A percentile compares a stretch with the other conserved stretches of the same genome.
phyloP scores from a whole-genome alignment of 2,797 vertebrate species.

The Naso thynnoides region DNA sequence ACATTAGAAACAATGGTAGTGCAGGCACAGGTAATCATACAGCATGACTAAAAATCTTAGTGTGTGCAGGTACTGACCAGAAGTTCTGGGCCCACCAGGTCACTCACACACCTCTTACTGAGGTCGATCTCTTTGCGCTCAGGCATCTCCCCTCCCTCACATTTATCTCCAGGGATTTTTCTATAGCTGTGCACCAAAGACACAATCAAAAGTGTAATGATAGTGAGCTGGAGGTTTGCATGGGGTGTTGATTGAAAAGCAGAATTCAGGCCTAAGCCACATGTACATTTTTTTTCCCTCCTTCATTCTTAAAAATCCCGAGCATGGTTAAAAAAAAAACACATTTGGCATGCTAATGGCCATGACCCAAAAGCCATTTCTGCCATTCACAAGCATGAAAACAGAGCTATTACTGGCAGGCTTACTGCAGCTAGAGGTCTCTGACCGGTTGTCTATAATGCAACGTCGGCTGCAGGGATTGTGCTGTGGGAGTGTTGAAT shows the following conservation, averaged over 20 bases:
- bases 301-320: too few species aligned
- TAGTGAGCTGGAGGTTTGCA: neutral
- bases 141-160: slow-evolving; percentile 87
- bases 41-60: neutral
- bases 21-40: neutral
- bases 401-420: too few species aligned
- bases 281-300: too few species aligned
- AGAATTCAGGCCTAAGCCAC: too few species aligned
- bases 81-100: slow-evolving; percentile 81
- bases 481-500: too few species aligned
- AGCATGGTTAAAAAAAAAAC: too few species aligned
- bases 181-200: slow-evolving; percentile 86
- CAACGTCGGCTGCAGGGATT: too few species aligned
- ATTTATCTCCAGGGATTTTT: slow-evolving; percentile 96
- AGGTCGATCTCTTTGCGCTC: slow-evolving; percentile 88
- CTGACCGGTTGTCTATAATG: too few species aligned
- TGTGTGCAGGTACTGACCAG: slow-evolving; percentile 74
- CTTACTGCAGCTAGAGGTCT: too few species aligned
- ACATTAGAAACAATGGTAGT: neutral
- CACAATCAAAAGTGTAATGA: neutral
- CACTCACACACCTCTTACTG: slow-evolving; percentile 91
- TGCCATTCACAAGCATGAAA: too few species aligned
- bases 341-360: too few species aligned
- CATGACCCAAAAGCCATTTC: too few species aligned
- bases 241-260: neutral